Conservation (phyloP, 2,113 vertebrate species). For the Megaceryle maxima region DNA sequence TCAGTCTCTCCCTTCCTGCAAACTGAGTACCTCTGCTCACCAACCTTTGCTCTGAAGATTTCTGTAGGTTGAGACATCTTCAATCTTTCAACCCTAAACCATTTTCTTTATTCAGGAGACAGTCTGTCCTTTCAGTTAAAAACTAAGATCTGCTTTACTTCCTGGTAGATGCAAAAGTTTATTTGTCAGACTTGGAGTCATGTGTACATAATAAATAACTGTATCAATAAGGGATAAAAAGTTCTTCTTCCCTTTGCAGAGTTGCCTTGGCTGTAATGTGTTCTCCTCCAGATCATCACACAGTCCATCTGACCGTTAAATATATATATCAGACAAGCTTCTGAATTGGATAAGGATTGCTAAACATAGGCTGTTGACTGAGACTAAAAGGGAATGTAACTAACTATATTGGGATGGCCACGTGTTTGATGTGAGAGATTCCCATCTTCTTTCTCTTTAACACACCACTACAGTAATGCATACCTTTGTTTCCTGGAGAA, state of each 20-base stretch:
- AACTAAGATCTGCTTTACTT: background rate
- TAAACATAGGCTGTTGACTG: background rate
- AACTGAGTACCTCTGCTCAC: background rate
- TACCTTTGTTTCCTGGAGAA: background rate
- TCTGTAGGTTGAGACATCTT: background rate
- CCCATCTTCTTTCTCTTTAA: background rate
- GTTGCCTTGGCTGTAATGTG: rapidly evolving
- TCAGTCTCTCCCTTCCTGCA: background rate
- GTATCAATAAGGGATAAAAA: background rate
- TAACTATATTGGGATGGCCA: background rate
- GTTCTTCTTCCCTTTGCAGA: background rate
- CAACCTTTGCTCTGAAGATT: background rate
- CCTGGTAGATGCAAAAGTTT: background rate
- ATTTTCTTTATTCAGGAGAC: background rate
- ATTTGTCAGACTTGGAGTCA: background rate
- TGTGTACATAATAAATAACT: background rate
- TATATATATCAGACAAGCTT: background rate
- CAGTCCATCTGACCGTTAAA: background rate
- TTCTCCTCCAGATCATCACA: background rate
- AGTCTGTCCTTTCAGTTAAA: background rate
- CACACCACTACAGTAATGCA: background rate
- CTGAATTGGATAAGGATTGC: background rate
- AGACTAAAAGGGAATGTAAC: background rate
- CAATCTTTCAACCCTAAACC: background rate
- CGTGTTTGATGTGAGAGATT: background rate